Percentiles rank a stretch among this genome's conserved stretches.
phyloP scores from a whole-genome alignment of 2,113 vertebrate species.

The Bambusicola thoracicus region DNA sequence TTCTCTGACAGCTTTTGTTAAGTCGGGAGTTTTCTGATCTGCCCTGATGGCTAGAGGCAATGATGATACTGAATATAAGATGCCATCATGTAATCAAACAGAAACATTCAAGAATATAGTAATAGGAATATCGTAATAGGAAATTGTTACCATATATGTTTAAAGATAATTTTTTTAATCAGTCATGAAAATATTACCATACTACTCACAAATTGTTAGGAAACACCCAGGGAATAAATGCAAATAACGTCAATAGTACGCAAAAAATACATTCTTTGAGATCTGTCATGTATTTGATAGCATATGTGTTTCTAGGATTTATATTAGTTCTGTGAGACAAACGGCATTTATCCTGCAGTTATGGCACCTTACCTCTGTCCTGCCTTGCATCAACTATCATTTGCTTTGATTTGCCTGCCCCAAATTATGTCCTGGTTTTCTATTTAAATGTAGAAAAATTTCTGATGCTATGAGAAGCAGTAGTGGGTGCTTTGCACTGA shows the following conservation, averaged over 20 bases:
- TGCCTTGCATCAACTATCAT: background rate
- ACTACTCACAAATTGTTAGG: background rate
- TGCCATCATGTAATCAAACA: background rate
- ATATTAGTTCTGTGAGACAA: background rate
- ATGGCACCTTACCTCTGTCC: background rate
- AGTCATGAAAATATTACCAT: background rate
- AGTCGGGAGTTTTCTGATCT: background rate
- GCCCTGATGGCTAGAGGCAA: background rate
- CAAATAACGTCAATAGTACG: background rate
- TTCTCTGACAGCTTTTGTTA: background rate
- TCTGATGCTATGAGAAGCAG: background rate
- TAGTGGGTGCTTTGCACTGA: background rate
- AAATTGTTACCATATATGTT: background rate
- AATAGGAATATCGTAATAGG: background rate
- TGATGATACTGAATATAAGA: accelerated
- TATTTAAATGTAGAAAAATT: background rate
- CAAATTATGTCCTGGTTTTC: background rate
- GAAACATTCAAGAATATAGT: background rate
- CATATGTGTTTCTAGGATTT: background rate
- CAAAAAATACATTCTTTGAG: background rate
- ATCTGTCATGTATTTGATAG: background rate
- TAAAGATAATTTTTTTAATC: background rate
- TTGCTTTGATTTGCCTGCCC: background rate
- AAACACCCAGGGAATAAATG: background rate
- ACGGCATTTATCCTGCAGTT: background rate